Base-by-base conservation (phyloP, 2,888 invertebrate genomes). In the Mimachlamys varia region DNA sequence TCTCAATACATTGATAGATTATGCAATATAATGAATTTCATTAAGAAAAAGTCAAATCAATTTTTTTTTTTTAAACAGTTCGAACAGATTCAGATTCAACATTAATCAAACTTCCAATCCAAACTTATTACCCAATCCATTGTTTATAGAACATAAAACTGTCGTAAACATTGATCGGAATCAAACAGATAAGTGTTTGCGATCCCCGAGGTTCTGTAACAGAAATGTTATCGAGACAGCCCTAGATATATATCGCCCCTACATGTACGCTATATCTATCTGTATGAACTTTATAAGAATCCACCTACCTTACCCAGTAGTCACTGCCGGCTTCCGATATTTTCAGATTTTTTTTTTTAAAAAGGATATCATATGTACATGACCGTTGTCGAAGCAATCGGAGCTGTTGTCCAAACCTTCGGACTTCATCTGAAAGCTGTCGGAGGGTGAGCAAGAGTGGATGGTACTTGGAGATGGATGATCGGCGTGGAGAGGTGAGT, bases 331-430 rank as follows among this genome's bases (percentile, higher is more conserved):
- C 76, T 76, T 76, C 76, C 33, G 27, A 76, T 76, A 76, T 76
- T 76, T 76, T 76, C 10, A 19, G 55, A 58, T 10, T 87, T 50
- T 22, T 89, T 89, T 50, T 87, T 15, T 5, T 2, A 89, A 93
- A 95, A 95, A 95, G 95, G 95, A 95, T 95, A 95, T 95, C 91
- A 93, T 93, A 90, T 94, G 95, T 62, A 93, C 93, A 88, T 93
- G 92, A 76, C 94, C 92, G 55, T 93, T 89, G 88, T 94, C 94
- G 87, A 91, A 93, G 90, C 90, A 89, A 88, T 94, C 94, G 4
- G 93, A 92, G 62, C 94, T 93, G 22, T 91, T 90, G 44, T 94
- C 94, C 90, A 92, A 94, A 90, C 93, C 92, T 89, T 95, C 94
- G 44, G 91, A 89, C 89, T 95, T 95, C 93, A 93, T 93, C 89